Percentiles rank a stretch among this genome's conserved stretches.
Conservation (phyloP, 2,113 vertebrate genomes). For the Pleuronectes platessa region DNA sequence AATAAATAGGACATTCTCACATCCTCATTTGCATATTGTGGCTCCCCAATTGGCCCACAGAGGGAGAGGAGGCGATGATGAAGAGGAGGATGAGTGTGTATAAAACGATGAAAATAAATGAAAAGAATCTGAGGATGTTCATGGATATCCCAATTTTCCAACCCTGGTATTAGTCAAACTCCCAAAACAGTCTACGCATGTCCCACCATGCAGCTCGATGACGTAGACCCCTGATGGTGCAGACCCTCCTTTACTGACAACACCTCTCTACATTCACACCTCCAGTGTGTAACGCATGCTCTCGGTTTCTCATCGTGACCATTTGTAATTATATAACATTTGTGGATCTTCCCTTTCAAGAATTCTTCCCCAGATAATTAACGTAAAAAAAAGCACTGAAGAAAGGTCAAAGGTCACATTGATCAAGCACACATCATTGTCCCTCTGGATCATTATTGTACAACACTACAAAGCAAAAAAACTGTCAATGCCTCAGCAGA, state of each 20-base stretch:
- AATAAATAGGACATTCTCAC: slow-evolving; percentile 64
- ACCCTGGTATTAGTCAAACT: background rate
- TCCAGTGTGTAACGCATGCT: background rate
- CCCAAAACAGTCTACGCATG: too few species aligned
- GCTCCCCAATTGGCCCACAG: slow-evolving; percentile 56
- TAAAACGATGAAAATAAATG: background rate
- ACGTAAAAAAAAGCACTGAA: background rate
- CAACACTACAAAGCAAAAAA: background rate
- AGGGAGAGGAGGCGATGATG: slow-evolving; percentile 15
- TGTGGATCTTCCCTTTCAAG: too few species aligned
- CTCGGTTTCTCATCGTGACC: too few species aligned
- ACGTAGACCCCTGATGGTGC: too few species aligned
- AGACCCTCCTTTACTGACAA: too few species aligned
- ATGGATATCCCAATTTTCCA: background rate
- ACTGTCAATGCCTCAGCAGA: background rate
- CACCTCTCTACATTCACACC: background rate
- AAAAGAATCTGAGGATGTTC: background rate
- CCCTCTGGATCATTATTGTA: background rate
- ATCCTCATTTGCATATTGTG: slow-evolving; percentile 48
- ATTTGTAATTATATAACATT: too few species aligned
- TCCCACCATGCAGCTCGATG: too few species aligned
- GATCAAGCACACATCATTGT: background rate
- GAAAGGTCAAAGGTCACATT: background rate
- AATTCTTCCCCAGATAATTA: background rate
- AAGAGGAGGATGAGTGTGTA: slow-evolving; percentile 2